Percentiles rank a stretch among this genome's conserved stretches.
These are phyloP conservation scores for Polyodon spathula DNA, from an alignment of 2,113 vertebrate genomes.

Conservation along the genomic window DNA sequence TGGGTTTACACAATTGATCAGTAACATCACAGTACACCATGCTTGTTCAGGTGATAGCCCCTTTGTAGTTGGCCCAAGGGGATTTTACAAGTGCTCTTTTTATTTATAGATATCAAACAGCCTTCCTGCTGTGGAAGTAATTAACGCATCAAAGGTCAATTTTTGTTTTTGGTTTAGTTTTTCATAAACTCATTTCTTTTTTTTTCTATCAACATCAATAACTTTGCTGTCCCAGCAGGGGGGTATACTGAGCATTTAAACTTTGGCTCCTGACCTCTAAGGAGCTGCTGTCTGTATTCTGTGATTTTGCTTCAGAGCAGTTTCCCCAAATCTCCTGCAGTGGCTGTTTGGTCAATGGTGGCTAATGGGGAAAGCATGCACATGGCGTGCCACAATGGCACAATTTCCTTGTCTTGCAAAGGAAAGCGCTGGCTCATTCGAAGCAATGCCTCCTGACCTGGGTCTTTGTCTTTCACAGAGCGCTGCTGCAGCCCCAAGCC, in stretches of 20 bases:
- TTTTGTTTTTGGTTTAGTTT: slow-evolving; percentile 36
- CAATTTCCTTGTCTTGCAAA: no score
- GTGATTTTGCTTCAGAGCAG: no score
- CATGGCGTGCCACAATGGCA: no score
- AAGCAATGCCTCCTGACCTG: background rate
- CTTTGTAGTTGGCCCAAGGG: slow-evolving; percentile 4
- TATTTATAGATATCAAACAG: background rate
- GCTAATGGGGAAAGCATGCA: no score
- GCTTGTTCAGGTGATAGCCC: slow-evolving; percentile 4
- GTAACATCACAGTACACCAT: background rate
- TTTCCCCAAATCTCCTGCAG: no score
- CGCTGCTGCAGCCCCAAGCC: slow-evolving; percentile 77
- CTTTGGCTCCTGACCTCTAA: no score
- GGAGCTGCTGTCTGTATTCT: no score
- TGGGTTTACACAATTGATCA: no score
- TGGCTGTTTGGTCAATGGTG: no score
- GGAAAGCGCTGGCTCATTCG: no score
- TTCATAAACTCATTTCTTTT: slow-evolving; percentile 26
- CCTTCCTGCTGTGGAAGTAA: background rate
- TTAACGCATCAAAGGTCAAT: slow-evolving; percentile 26
- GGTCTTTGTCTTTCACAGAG: slow-evolving; percentile 57
- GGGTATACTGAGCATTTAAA: background rate
- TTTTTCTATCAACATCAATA: background rate
- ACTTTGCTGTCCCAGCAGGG: background rate
- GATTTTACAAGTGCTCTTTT: background rate